Evolutionary conservation across 2,888 invertebrate genomes (phyloP), one percentile per base, ranked within the genome.

Genomic region (Sicus ferrugineus): DNA sequence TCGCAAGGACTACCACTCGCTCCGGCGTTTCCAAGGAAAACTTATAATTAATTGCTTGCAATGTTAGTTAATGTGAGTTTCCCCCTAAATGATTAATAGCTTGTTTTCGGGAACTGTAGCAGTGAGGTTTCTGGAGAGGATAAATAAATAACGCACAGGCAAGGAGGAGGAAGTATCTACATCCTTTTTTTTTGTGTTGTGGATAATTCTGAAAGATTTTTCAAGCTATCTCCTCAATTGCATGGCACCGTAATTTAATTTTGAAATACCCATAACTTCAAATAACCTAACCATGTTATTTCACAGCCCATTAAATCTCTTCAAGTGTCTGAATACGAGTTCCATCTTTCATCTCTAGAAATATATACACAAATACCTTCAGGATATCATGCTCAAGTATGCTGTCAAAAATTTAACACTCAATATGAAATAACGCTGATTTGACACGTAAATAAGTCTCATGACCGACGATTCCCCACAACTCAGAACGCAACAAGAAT

Each of bases 11-110:
- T 38, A 6, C 11, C 38, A 38, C n/a, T n/a, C 11, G 42, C 42
- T 74, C 75, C 72, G 66, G n/a, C 71, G 67, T 65, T 68, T 76
- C 28, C 16, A 3, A 16, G 9, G 11, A 28, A 28, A 50, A 23
- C 34, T 23, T 59, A 59, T 69, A 69, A 64, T 69, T 34, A 59
- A 69, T 69, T 58, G 69, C 48, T 42, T 59, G 48, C 46, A 48
- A 30, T 31, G 21, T 31, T 46, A 67, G 42, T 58, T 19, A 59
- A 67, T 67, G 67, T 31, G 46, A 58, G 46, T 59, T 67, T 67
- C 46, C 16, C 30, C 30, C 30, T n/a, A 42, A 14, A 28, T 67
- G 67, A 67, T 67, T 67, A 54, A 54, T 54, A 28, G 38, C 38
- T 38, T 11, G 11, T 38, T 38, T 11, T 38, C 38, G 11, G 11